Base-by-base conservation (phyloP, 2,888 invertebrate species). In the Apodemia duryi region DNA sequence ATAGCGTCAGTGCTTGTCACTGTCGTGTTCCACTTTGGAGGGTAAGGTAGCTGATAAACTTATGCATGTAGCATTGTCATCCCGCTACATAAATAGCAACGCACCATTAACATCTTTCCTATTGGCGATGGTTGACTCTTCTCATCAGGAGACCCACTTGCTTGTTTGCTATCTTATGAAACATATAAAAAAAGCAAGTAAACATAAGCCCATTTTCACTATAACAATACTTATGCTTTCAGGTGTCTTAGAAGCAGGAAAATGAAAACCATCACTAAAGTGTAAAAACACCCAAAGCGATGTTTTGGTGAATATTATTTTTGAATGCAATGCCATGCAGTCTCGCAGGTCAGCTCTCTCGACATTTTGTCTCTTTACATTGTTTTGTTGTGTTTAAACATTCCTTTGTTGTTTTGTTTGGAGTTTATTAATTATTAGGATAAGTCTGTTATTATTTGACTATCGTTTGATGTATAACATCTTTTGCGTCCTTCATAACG, bases 261-360 rank as follows among this genome's bases (percentile, higher is more conserved):
- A 76, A 69, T 88, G 82, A 91, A 91, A 74, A 80, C 82, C 63
- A 78, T 91, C 69, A 86, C 90, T 67, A 91, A 91, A 76, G 91
- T 91, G 67, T 91, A 90, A 86, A 72, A 69, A 64, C 43, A 63
- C 62, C 63, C 51, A 54, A 28, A 49, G 62, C 57, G 21, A 54
- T 10, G 9, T 54, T 29, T 54, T 28, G 52, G n/a, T 41, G 54
- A 62, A 43, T 11, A 63, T 41, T 43, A 51, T 62, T 63, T 63
- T 64, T 46, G 63, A 66, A 63, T 61, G 63, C 66, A 64, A 32
- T 29, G 10, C 13, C 28, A 63, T 61, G 63, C 66, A 64, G 54
- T 29, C 28, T 29, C 28, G 54, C 54, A 10, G 11, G 13, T 46
- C 46, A 54, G 54, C 54, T 54, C 29, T 54, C 54, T 28, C 28